Base-by-base conservation (phyloP, 2,797 vertebrate genomes). In the Sebastes paucispinis region DNA sequence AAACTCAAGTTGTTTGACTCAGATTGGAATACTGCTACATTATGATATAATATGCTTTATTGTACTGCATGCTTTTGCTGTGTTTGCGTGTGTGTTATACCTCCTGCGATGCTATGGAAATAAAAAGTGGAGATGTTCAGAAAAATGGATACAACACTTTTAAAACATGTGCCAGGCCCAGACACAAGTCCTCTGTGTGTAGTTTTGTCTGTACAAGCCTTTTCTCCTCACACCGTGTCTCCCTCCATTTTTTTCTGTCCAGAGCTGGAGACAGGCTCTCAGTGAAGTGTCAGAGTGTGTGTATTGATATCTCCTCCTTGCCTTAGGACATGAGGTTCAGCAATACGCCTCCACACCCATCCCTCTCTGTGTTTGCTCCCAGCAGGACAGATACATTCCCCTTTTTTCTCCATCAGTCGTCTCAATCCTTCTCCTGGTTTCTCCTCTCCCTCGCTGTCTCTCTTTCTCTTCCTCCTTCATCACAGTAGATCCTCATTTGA, bases 281-380 rank as follows among this genome's bases (percentile, higher is more conserved):
- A 55, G 76, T 74, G 72, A 89, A 65, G 70, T 84, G 75, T 83
- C 80, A 75, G 55, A 31, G 13, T 57, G 18, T 68, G 60, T 80
- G 82, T 83, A 75, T 71, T 81, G 88, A 87, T 85, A 77, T 85
- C 75, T 83, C 59, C 74, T 67, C 50, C 63, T 80, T 39, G 81
- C 85, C 81, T 75, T 20, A 79, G 72, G 83, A 82, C 81, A 80
- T 69, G 18, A 62, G 65, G 58, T 75, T 82, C 73, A 85, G 68
- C 65, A 8, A 76, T 73, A 25, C 22, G 32, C 50, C 69, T 81
- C 64, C 64, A 77, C 59, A 75, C 27, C 47, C 69, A 67, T 80
- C 32, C 47, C 47, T 73, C 66, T 62, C 54, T 20, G 29, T 64
- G 65, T 59, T 84, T 58, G 20, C 62, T 83, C 66, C 69, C 67